Evolutionary conservation across 1,140 invertebrate genomes (phyloP), one percentile per base, ranked within the genome.

Genomic region (Drosophila seguyi): DNA sequence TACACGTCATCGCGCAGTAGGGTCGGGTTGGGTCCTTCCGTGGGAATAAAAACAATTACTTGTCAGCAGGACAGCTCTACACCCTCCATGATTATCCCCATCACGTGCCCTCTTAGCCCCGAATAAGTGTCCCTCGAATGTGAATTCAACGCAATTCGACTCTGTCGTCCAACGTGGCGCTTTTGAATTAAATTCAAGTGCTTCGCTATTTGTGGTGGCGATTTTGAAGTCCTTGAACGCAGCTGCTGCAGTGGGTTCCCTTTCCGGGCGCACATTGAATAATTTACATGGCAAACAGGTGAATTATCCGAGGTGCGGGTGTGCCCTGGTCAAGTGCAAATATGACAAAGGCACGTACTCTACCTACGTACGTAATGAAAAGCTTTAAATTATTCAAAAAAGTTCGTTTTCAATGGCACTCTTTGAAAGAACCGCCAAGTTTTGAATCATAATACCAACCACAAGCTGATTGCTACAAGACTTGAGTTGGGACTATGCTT

Each of bases 171-270:
- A 75, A 66, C 39, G 76, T 61, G 73, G 45, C 69, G 56, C 18
- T 62, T 53, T 55, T 14, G 14, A 55, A 38, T 62, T 62, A 29
- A 69, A 66, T 45, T 60, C 63, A 31, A 59, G 55, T 25, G 62
- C 48, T 71, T 60, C 38, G 50, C 50, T 53, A 36, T 53, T 53
- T 38, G 31, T 47, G 42, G 27, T 41, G 27, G 25, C 58, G 38
- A 59, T 82, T 78, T 78, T 75, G 14, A 50, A 75, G 72, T 59
- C 85, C 85, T 81, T 88, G 65, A 52, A 8, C 42, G 55, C 85
- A 88, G 74, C 85, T 88, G 85, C 16, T 58, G 20, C 68, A 50
- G 56, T 42, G 29, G 39, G 45, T 29, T 34, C 29, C 61, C 45
- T 29, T 82, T 41, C 68, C 65, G 47, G 34, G 36, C 47, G 36